Base-by-base conservation (phyloP, 2,113 vertebrate genomes). In the Ibidorhyncha struthersii region DNA sequence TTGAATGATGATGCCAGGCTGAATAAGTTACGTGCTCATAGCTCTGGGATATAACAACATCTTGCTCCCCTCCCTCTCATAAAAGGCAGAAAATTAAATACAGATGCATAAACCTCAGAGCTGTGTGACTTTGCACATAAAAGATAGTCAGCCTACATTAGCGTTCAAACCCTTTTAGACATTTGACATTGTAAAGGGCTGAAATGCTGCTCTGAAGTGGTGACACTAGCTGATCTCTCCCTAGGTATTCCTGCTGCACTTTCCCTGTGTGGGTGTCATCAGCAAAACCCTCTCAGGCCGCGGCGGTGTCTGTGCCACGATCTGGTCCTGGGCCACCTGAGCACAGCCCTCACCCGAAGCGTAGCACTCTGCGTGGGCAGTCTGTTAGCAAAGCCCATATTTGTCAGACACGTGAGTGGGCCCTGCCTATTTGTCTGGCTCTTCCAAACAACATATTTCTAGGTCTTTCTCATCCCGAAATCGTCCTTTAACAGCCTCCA, bases 51-150 rank as follows among this genome's bases (percentile, higher is more conserved):
- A 82, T 90, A 87, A 74, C 53, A 80, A 45, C 8, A 0, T 82
- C 66, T 85, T 80, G 21, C 62, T 96, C 40, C 85, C n/a, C 41
- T 88, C 62, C 49, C 53, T 96, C 65, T 95, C 90, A 45, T 58
- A 77, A 90, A 94, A 93, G 71, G 40, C 96, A 96, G 82, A 80
- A 88, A 88, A 96, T 87, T 6, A 95, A 95, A 87, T 34, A 59
- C 70, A 89, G 83, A 91, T 25, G 49, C 49, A 50, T 74, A 41
- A 96, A 62, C 34, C 91, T 78, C 45, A 40, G 86, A 86, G 86
- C 91, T 78, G 50, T 96, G 76, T 96, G 80, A 38, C 80, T 93
- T 74, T 70, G 67, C 25, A 40, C 76, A 38, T 17, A 34, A 84
- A 55, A 3, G 69, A 12, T 15, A 95, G 71, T 58, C 34, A n/a